Base-by-base conservation (phyloP, 2,888 invertebrate species). In the Caenorhabditis sp. region DNA sequence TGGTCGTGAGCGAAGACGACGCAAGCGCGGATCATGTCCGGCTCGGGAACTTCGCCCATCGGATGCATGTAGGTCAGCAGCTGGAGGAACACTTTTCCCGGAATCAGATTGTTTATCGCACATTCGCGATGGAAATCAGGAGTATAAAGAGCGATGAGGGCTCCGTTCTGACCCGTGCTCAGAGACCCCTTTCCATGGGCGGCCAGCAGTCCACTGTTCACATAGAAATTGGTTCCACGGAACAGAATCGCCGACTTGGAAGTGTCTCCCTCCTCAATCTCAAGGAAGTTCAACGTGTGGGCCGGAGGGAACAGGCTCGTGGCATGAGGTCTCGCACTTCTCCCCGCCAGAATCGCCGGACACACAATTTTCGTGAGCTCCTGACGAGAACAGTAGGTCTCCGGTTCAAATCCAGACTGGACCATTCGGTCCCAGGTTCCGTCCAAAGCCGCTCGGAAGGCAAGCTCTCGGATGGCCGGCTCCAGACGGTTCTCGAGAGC, bases 1-100 rank as follows among this genome's bases (percentile, higher is more conserved):
- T 84, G 82, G 24, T 83, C 80, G 41, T 73, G 61, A 39, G 80
- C 80, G 53, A 85, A 79, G 17, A 83, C 74, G 52, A 85, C 62
- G 43, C 82, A 71, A 7, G 85, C 78, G 27, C 84, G 79, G 68
- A 85, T 78, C 63, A 76, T 76, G 27, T 66, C 53, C 24, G 73
- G 71, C 45, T 76, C 68, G 7, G 82, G 72, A 11, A 73, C 39
- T 4, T 71, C 65, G 11, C 79, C 80, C 32, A 72, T 63, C 24
- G 80, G 79, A 30, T 79, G 71, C 70, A 85, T 70, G 43, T 68
- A 81, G 46, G 65, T 41, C 32, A 85, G 63, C 13, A 85, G 62
- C 32, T 80, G 68, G n/a, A 83, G 46, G 15, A 84, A 50, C 11
- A 80, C 80, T 45, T 80, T 71, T 13, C 72, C 78, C 22, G 80